Evolutionary conservation across 2,888 invertebrate genomes (phyloP), one percentile per base, ranked within the genome.

Genomic region (Cephus sareptanus): DNA sequence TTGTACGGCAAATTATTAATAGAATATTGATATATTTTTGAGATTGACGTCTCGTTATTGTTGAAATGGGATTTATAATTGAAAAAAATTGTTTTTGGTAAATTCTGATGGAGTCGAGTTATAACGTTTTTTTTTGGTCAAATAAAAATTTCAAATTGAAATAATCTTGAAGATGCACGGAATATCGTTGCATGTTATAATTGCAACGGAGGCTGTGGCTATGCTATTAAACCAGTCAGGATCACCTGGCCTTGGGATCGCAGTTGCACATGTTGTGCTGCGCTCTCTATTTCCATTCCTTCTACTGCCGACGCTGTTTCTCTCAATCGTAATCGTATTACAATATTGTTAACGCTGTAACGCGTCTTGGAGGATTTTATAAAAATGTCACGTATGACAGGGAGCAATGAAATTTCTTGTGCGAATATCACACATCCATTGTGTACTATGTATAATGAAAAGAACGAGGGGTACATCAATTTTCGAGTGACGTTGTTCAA

Each of bases 171-270:
- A 81, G 79, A 82, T 84, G 80, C 81, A 84, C 83, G 82, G 83
- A 76, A 40, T 11, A 31, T 81, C 88, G 85, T 86, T 86, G 84
- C 83, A 81, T 80, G 31, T 31, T 87, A 87, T 88, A 89, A 89
- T 89, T 76, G 76, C 69, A 76, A n/a, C 31, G 71, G 83, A 81
- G 83, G 83, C 81, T 76, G 85, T 83, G 82, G 83, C 84, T 87
- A 88, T 87, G 87, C 87, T 87, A 89, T 89, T 89, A 89, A 88
- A 89, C 87, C 87, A 89, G 88, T 89, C 89, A 88, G 87, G 89
- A 89, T 88, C 87, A 85, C 86, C 80, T 87, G 89, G 87, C 89
- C 89, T 89, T 89, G 88, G 86, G 85, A 86, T 23, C 86, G 85
- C 86, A 88, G 87, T 89, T 89, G 88, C 87, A 88, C 86, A 85